Evolutionary conservation across 2,797 vertebrate genomes (phyloP), one percentile per base, ranked within the genome.

Genomic region (Eidolon dupreanum): DNA sequence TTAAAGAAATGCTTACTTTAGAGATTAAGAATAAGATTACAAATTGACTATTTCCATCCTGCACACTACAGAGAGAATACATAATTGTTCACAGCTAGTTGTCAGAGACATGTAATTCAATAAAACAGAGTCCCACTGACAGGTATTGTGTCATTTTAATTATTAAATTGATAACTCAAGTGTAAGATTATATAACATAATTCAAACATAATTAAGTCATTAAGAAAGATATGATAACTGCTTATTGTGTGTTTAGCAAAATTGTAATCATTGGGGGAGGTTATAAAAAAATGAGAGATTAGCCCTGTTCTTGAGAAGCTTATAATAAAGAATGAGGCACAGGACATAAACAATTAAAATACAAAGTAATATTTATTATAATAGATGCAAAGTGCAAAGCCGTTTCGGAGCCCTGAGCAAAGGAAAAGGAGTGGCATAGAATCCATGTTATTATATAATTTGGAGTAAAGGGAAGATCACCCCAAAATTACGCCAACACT

Each of bases 111-210:
- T 66, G 15, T 10, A 85, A 95, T 68, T 88, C 20, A 94, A 84
- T 93, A 98, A 97, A 4, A 17, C 90, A 93, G 90, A 68, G 95
- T 59, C 96, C 92, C 31, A 73, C 28, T 98, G 95, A 97, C 91
- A 95, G 93, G 96, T 96, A 97, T 82, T 95, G 96, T 98, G 87
- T 93, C 93, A 77, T 94, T 98, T 98, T 97, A 98, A 98, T 98
- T 97, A 98, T 96, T 98, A 98, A 98, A 95, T 83, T 82, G 89
- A 92, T 96, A 95, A 97, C 93, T 94, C 0, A n/a, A 57, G 61
- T 70, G n/a, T 55, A 90, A 95, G 46, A 74, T 81, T 88, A 82
- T 6, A 49, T 8, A 51, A 51, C 33, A 66, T 86, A 90, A 88
- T 88, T 88, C 87, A 94, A 92, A 92, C 5, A 77, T 46, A 85